Base-by-base conservation (phyloP, 2,888 invertebrate genomes). In the Standfussiana lucernea region DNA sequence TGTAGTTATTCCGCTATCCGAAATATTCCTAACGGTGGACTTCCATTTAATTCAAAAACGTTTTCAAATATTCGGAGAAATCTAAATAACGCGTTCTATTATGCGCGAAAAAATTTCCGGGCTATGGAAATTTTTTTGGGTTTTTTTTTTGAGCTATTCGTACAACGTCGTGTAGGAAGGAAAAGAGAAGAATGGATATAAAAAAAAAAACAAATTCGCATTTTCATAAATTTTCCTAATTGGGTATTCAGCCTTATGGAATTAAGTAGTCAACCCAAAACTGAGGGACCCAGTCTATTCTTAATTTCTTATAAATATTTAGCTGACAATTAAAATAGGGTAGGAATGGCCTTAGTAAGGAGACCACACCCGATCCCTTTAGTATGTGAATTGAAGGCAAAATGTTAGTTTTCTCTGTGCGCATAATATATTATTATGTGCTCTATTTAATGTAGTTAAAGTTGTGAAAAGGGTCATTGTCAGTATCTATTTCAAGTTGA, bases 271-370 rank as follows among this genome's bases (percentile, higher is more conserved):
- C 53, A 72, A 75, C 69, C 76, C 61, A 45, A 72, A 83, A 62
- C 56, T 68, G 15, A 73, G 32, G 37, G 24, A 70, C 37, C 45
- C 53, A 40, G 72, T 82, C 61, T 69, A 21, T 42, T 40, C 72
- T 80, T 72, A 61, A 84, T 75, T 64, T 65, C 53, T 50, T 72
- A 70, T 85, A 72, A 68, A 84, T 72, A 84, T 83, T 80, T 62
- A 59, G 32, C 47, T 75, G 37, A 3, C 13, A 69, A 80, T 84
- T 80, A 72, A 80, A 80, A n/a, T 62, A 75, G 65, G 72, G 32
- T 62, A 24, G 64, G 2, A 53, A 45, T 47, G 8, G 40, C 64
- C 18, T 59, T 61, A 37, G 11, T 35, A 15, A 6, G 24, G 35
- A 5, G 35, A 61, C 45, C 59, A 75, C 21, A 72, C 15, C n/a